Percentiles rank a stretch among this genome's conserved stretches.
Evolutionary conservation across 2,113 vertebrate genomes (phyloP).

Genomic region (Furnarius figulus): DNA sequence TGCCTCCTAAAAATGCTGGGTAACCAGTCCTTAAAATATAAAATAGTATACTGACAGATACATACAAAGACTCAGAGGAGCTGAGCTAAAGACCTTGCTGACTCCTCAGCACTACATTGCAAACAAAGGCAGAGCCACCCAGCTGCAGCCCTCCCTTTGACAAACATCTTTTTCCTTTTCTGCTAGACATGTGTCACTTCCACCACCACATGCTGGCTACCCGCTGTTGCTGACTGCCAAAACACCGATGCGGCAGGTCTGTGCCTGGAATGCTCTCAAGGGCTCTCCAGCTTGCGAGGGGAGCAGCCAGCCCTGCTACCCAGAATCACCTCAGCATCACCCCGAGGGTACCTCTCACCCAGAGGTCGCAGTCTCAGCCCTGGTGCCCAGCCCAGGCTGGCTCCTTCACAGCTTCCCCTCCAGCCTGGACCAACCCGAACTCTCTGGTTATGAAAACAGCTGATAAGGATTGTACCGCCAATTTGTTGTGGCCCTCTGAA

Average conservation of each 20-base stretch:
- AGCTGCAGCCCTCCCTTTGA: conserved; percentile 40
- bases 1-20: neutral
- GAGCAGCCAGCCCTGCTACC: neutral
- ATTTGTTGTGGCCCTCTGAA: neutral
- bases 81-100: neutral
- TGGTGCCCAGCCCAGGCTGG: neutral
- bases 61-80: neutral
- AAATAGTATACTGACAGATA: neutral
- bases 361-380: neutral
- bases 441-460: neutral
- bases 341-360: neutral
- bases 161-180: conserved; percentile 51
- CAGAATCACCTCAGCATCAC: neutral
- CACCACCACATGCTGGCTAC: neutral
- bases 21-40: neutral
- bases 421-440: neutral
- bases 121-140: conserved; percentile 19
- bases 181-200: conserved; percentile 48
- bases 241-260: neutral
- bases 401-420: neutral
- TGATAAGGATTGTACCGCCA: neutral
- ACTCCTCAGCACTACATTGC: neutral
- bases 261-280: fast-evolving
- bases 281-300: neutral
- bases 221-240: neutral